Base-by-base conservation (phyloP, 2,888 invertebrate genomes). In the Pseudococcus viburni region DNA sequence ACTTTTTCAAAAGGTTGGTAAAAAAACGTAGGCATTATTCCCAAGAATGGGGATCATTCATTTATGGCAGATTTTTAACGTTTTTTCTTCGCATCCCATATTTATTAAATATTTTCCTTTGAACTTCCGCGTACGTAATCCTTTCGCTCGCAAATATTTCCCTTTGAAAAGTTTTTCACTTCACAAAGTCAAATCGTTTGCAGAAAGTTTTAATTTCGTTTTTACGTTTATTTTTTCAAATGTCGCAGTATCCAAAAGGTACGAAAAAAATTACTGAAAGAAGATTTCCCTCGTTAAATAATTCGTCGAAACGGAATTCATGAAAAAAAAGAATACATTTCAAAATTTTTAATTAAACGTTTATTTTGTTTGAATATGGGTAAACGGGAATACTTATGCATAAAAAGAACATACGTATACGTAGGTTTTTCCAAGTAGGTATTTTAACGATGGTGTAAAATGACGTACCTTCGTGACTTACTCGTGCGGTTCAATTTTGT, bases 81-180 rank as follows among this genome's bases (percentile, higher is more conserved):
- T 85, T 64, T 85, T 55, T 85, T 85, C 85, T 85, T 85, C 19
- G 64, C 85, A 85, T 85, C 51, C 85, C 85, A 85, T 85, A 85
- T 85, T 85, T 85, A 85, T 85, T 85, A 85, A 85, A 85, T 85
- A 85, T 85, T 85, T 85, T 85, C 85, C 85, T 85, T 85, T 85
- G 85, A 85, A 85, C 85, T 85, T 64, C 59, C 59, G 64, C 85
- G 85, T 85, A 85, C 85, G 85, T 85, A 85, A 85, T 85, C 85
- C 85, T 85, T 85, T 85, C 85, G 59, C 64, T 85, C 59, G 85
- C 59, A 85, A 85, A 85, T 85, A 85, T 85, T 85, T 85, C 85
- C 85, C 85, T 85, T 85, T 85, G 85, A 85, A 85, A 85, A 85
- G 85, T 85, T 85, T 85, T 85, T 85, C 85, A 85, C 85, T 85